Conservation (phyloP, 2,797 vertebrate genomes). For the Parambassis ranga region DNA sequence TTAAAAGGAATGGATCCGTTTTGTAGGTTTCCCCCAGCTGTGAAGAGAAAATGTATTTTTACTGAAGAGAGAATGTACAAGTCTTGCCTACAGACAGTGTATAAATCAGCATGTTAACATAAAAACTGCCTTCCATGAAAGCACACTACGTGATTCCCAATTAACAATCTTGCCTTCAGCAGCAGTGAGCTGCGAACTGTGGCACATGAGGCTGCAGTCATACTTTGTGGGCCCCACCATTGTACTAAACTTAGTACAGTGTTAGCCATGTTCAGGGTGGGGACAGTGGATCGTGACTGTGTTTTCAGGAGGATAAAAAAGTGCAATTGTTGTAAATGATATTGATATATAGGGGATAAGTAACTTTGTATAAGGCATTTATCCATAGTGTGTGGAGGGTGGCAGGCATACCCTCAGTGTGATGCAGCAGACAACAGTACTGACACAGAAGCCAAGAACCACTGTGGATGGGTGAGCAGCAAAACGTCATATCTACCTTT, state of each 20-base stretch:
- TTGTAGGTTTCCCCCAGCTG: conserved; percentile 71
- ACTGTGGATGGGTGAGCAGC: too few relatives aligned
- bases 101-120: conserved; percentile 46
- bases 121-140: conserved; percentile 17
- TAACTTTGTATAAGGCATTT: too few relatives aligned
- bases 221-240: not conserved
- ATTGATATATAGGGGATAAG: too few relatives aligned
- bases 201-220: conserved; percentile 6
- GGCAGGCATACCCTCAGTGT: too few relatives aligned
- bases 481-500: too few relatives aligned
- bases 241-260: not conserved
- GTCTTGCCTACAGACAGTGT: conserved; percentile 27
- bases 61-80: conserved; percentile 6
- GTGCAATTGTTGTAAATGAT: too few relatives aligned
- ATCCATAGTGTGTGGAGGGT: too few relatives aligned
- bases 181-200: conserved; percentile 8
- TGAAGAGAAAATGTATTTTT: conserved; percentile 24
- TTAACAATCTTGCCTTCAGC: conserved; percentile 34
- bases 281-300: too few relatives aligned
- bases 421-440: too few relatives aligned
- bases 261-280: too few relatives aligned
- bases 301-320: too few relatives aligned
- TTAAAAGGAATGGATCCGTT: conserved; percentile 62
- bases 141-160: conserved; percentile 24
- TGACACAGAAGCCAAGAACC: too few relatives aligned